Evolutionary conservation across 2,113 vertebrate genomes (phyloP), one percentile per base, ranked within the genome.

Genomic region (Scomber colias): DNA sequence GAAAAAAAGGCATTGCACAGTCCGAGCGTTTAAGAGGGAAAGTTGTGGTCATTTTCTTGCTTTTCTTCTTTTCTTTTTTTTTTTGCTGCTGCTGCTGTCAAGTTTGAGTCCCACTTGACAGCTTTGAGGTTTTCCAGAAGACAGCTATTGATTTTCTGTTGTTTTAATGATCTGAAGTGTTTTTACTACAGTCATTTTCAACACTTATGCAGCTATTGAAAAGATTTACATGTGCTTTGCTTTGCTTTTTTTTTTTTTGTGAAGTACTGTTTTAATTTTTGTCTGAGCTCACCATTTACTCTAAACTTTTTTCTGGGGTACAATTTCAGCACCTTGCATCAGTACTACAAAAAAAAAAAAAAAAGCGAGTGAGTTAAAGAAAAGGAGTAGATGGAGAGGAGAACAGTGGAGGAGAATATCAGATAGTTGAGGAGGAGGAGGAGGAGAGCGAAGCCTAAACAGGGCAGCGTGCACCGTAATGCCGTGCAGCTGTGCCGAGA

Each of bases 401-500:
- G 35, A 76, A 44, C 14, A 61, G 35, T 50, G 53, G 59, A 79
- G 79, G 68, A 76, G 80, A 76, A 71, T 66, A 76, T 78, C 49
- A 74, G 86, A 90, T 44, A 79, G 71, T 66, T 17, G 71, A 66
- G 69, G 55, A 57, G 71, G 24, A 27, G 71, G 24, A 27, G 24
- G 83, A 77, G 84, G 59, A 74, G 81, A 83, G 86, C 40, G 46
- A 35, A 90, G 90, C 84, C 81, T 68, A 71, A 90, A 87, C 87
- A 74, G 75, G 64, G 79, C 87, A 61, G 87, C 2, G 75, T 92
- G 82, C 79, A 48, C 62, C 72, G 82, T 90, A 89, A 94, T 93
- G 88, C 91, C 79, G 91, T 90, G 87, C 93, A 92, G 95, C 95
- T 96, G 96, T 92, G 92, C 93, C 84, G 88, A 94, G 85, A 56